These are phyloP conservation scores for Aythya baeri DNA, from an alignment of 2,113 vertebrate genomes.

Conservation along the genomic window DNA sequence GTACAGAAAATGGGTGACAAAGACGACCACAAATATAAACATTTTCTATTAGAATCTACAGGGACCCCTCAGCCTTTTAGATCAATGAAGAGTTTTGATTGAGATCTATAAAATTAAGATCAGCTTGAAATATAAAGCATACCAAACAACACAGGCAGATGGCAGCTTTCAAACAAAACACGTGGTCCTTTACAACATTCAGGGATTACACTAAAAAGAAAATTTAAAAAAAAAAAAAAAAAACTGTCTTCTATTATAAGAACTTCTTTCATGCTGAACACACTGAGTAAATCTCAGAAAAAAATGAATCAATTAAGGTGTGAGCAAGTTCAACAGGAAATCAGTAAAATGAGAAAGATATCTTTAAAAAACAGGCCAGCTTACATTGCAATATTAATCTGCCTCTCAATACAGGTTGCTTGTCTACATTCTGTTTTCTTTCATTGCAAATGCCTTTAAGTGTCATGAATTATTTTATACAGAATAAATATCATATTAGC, in stretches of 20 bases:
- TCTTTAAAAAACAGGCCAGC: slow-evolving; percentile 54
- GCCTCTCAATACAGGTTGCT: background rate
- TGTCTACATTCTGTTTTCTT: background rate
- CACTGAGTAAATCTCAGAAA: background rate
- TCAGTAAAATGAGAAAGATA: slow-evolving; percentile 21
- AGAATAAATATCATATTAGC: background rate
- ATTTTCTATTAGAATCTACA: background rate
- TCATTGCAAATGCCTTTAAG: background rate
- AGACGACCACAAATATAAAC: background rate
- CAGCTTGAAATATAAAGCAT: background rate
- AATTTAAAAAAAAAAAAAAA: background rate
- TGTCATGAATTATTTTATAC: background rate
- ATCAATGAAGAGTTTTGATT: background rate
- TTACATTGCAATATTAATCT: slow-evolving; percentile 40
- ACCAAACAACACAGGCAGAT: background rate
- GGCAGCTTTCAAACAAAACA: background rate
- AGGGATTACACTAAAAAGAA: background rate
- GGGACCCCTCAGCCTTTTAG: background rate
- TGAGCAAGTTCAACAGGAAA: background rate
- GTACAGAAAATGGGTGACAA: background rate
- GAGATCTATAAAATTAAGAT: background rate
- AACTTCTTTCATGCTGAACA: background rate
- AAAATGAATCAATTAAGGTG: background rate
- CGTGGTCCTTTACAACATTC: background rate
- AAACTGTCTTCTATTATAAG: background rate